phyloP scores from a whole-genome alignment of 37 sponge, comb jelly and placozoan genomes.

The Halichondria panicea region DNA sequence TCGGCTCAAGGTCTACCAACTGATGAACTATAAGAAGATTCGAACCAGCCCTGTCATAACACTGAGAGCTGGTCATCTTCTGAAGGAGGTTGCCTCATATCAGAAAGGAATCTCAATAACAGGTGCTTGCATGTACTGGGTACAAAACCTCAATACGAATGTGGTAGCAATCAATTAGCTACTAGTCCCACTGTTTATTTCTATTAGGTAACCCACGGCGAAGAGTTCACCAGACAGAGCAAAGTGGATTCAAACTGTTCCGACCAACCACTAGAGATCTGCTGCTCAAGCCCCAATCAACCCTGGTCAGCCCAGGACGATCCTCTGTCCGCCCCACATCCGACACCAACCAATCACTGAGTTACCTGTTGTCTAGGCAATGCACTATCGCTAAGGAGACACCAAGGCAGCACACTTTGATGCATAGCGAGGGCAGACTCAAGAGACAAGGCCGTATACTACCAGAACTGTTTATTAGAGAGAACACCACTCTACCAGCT shows the following conservation, averaged over 20 bases:
- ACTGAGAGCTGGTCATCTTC: neutral
- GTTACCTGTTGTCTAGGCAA: too few species aligned
- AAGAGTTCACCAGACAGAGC: constrained; percentile 35
- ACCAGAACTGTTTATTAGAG: neutral
- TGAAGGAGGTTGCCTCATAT: constrained; percentile 20
- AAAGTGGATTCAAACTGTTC: constrained; percentile 47
- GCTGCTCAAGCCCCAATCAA: constrained; percentile 1
- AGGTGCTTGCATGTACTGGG: too few species aligned
- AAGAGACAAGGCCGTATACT: too few species aligned
- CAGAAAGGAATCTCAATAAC: constrained; percentile 47
- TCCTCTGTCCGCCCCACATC: too few species aligned
- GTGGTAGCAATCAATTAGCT: too few species aligned
- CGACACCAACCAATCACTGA: too few species aligned
- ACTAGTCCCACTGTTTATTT: neutral
- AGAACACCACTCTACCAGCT: too few species aligned
- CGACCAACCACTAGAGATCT: constrained; percentile 29
- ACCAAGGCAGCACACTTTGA: too few species aligned
- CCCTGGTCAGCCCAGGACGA: too few species aligned
- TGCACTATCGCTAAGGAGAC: too few species aligned
- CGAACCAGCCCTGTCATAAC: constrained; percentile 52
- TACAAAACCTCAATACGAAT: too few species aligned
- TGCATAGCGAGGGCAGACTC: too few species aligned
- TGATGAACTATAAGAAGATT: constrained; percentile 33
- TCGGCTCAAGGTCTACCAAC: constrained; percentile 19
- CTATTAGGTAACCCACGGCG: constrained; percentile 32